Conservation (phyloP, 2,888 invertebrate genomes). For the Morpho helenor region DNA sequence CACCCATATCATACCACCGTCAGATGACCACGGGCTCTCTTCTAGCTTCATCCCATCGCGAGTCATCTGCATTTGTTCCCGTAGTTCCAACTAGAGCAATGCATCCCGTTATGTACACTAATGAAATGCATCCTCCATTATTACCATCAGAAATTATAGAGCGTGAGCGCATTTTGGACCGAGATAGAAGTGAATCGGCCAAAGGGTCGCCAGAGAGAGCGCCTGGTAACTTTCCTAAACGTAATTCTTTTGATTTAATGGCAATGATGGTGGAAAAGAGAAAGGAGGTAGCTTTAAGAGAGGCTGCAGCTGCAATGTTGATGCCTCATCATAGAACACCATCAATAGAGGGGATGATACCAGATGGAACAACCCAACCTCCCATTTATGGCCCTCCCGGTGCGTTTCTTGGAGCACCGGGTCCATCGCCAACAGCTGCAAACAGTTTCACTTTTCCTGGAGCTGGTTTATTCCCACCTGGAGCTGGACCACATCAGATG, state of each 20-base stretch:
- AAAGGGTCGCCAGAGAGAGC: constrained; percentile 75
- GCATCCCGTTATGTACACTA: constrained; percentile 85
- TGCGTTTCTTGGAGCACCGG: constrained; percentile 81
- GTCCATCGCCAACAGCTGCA: constrained; percentile 81
- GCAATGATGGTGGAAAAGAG: constrained; percentile 95
- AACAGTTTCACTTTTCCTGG: constrained; percentile 86
- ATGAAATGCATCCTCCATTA: constrained; percentile 84
- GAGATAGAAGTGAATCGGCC: constrained; percentile 65
- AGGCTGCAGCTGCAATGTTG: constrained; percentile 85
- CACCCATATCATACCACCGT: constrained; percentile 82
- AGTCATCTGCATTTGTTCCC: constrained; percentile 92
- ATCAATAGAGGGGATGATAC: constrained; percentile 76
- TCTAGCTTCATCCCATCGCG: constrained; percentile 81
- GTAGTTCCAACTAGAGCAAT: constrained; percentile 89
- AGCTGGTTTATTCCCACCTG: constrained; percentile 84
- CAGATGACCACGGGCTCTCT: constrained; percentile 77
- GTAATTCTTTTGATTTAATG: constrained; percentile 87
- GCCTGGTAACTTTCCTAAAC: constrained; percentile 58
- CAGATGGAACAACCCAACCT: constrained; percentile 81
- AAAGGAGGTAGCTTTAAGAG: constrained; percentile 87
- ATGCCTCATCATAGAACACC: constrained; percentile 79
- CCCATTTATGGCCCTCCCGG: constrained; percentile 84
- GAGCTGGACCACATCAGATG: constrained; percentile 85
- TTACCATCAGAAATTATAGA: constrained; percentile 80
- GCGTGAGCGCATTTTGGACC: constrained; percentile 73